phyloP scores from a whole-genome alignment of 2,888 invertebrate species.

The Hermodice carunculata region DNA sequence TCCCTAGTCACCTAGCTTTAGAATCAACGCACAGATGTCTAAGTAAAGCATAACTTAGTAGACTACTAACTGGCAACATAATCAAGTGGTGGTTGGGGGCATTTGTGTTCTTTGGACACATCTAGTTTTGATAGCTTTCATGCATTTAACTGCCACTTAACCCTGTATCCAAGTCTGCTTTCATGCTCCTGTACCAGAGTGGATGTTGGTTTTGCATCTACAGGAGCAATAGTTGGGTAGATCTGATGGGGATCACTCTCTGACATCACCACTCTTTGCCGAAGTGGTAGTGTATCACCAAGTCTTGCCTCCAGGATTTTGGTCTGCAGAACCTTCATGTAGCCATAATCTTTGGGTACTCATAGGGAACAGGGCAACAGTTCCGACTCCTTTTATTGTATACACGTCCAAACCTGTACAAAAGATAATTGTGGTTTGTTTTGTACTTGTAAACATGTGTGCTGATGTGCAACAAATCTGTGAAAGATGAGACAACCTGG shows the following conservation, averaged over 20 bases:
- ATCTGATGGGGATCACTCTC: neutral
- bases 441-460: neutral
- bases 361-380: neutral
- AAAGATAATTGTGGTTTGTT: neutral
- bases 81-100: no score
- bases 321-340: neutral
- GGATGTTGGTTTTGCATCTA: neutral
- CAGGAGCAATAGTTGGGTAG: neutral
- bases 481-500: no score
- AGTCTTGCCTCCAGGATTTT: neutral
- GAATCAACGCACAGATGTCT: no score
- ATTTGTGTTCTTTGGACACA: no score
- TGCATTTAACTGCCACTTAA: no score
- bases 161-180: conserved; percentile 3
- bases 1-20: no score
- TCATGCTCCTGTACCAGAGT: neutral
- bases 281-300: neutral
- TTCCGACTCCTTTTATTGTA: neutral
- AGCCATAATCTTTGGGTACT: conserved; percentile 4
- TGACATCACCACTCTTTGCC: neutral
- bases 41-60: no score
- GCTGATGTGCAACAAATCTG: no score
- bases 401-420: neutral
- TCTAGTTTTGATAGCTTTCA: no score
- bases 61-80: no score